Base-by-base conservation (phyloP, 2,113 vertebrate species). In the Nothobranchius furzeri region DNA sequence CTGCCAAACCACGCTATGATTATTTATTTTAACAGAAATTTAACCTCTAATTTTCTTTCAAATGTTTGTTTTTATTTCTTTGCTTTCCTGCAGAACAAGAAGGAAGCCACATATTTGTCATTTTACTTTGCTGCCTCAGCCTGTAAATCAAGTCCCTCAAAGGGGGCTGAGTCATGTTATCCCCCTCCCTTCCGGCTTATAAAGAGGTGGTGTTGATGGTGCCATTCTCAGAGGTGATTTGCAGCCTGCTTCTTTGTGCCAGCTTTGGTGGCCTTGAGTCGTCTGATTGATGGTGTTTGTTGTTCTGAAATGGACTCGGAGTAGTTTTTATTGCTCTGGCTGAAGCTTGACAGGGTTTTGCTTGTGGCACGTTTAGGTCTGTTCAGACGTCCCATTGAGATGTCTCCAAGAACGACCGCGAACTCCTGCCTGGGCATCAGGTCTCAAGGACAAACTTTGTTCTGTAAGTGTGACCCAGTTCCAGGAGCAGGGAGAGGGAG, bases 401-500 rank as follows among this genome's bases (percentile, higher is more conserved):
- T 50, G 2, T 48, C 37, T 24, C 59, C 54, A 24, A 68, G 66
- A 51, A 35, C 4, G 75, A 81, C 80, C 85, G 81, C 86, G 82
- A 84, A 83, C 87, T 76, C 56, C 55, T 56, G 59, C 40, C 35
- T 3, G 4, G 3, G 69, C 67, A 25, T 50, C 24, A 43, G 37
- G 61, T 67, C 68, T 80, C 52, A 76, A 87, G 89, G 79, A 86
- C 81, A 75, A 80, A 83, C 83, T 78, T 54, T 43, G 78, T 70
- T 58, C 81, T 76, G 64, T 68, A 72, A 71, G 76, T 52, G 70
- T 67, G 90, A 90, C 91, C 90, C 82, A 92, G 70, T 89, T 92
- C 54, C 54, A 61, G 30, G 67, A 86, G 79, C 73, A 51, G 63
- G 49, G 79, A 73, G 79, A 66, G 71, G 17, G 75, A 43, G 82